phyloP scores from a whole-genome alignment of 2,113 vertebrate genomes.

The Archocentrus centrarchus region DNA sequence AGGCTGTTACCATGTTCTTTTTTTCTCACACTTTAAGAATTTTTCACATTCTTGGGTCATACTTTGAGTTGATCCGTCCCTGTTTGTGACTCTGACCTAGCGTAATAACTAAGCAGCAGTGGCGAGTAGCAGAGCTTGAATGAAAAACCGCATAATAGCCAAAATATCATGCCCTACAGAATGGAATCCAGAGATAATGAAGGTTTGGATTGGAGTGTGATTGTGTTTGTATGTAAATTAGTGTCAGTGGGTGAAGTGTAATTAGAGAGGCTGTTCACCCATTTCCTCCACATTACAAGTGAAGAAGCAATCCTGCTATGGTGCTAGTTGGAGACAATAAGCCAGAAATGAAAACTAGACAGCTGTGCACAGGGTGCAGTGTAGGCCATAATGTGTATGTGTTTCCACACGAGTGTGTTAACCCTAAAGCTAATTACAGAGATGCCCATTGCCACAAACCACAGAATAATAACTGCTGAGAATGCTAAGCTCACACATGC shows the following conservation, averaged over 20 bases:
- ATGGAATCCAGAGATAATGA: conserved; percentile 64
- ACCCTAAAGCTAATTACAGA: conserved; percentile 34
- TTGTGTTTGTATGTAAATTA: conserved; percentile 78
- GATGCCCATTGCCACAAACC: conserved; percentile 5
- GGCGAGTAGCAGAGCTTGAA: conserved; percentile 50
- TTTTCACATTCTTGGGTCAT: conserved; percentile 18
- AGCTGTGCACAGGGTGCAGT: not conserved
- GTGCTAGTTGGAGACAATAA: conserved; percentile 53
- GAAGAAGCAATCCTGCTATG: conserved; percentile 47
- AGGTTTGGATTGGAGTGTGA: conserved; percentile 65
- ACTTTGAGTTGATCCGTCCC: conserved; percentile 8
- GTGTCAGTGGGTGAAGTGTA: conserved; percentile 76
- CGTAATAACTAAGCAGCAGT: conserved; percentile 48
- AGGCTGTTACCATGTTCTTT: not conserved
- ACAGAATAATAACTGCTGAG: conserved; percentile 22
- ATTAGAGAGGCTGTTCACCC: conserved; percentile 76
- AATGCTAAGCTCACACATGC: conserved; percentile 3
- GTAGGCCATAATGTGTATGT: not conserved
- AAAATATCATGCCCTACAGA: conserved; percentile 63
- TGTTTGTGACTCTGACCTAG: conserved; percentile 29
- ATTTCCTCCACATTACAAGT: conserved; percentile 65
- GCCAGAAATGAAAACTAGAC: conserved; percentile 44
- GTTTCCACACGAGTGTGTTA: not conserved
- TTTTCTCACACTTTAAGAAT: not conserved
- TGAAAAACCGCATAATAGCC: conserved; percentile 56